These are phyloP conservation scores for Psilanteris sp. DNA, from an alignment of 1,140 invertebrate genomes.

Conservation along the genomic window DNA sequence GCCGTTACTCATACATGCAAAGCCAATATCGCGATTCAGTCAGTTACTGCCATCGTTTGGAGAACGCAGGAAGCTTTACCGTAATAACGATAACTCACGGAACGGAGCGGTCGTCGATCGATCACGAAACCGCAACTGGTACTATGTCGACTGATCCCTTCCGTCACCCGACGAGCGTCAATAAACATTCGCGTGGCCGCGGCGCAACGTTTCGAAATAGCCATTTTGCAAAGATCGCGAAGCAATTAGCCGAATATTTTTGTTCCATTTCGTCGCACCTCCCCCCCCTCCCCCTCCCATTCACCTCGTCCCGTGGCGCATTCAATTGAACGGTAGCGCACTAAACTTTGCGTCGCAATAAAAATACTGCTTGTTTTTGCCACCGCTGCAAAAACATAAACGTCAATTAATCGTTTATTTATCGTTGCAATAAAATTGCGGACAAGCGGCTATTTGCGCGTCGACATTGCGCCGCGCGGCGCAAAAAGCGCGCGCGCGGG, in stretches of 20 bases:
- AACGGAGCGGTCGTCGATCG: conserved; percentile 45
- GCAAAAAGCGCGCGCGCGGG: not conserved
- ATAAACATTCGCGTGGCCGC: not conserved
- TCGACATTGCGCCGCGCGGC: conserved; percentile 3
- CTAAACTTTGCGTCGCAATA: conserved; percentile 19
- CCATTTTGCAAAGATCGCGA: conserved; percentile 6
- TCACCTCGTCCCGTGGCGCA: too few species aligned
- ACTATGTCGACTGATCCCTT: conserved; percentile 44
- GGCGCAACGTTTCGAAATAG: not conserved
- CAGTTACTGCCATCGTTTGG: conserved; percentile 63
- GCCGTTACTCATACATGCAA: conserved; percentile 14
- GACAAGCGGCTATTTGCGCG: conserved; percentile 9
- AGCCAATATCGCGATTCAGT: conserved; percentile 40
- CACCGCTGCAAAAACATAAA: conserved; percentile 15
- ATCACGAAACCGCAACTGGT: conserved; percentile 55
- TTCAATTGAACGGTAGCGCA: too few species aligned
- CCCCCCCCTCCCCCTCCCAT: too few species aligned
- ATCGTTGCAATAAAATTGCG: conserved; percentile 43
- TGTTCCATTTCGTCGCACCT: not conserved
- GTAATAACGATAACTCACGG: conserved; percentile 51
- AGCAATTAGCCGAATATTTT: conserved; percentile 1
- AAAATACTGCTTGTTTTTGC: conserved; percentile 32
- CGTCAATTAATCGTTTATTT: conserved; percentile 55
- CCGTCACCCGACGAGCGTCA: not conserved
- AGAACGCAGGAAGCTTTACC: conserved; percentile 52